Conservation (phyloP, 2,888 invertebrate species). For the Arge pagana region DNA sequence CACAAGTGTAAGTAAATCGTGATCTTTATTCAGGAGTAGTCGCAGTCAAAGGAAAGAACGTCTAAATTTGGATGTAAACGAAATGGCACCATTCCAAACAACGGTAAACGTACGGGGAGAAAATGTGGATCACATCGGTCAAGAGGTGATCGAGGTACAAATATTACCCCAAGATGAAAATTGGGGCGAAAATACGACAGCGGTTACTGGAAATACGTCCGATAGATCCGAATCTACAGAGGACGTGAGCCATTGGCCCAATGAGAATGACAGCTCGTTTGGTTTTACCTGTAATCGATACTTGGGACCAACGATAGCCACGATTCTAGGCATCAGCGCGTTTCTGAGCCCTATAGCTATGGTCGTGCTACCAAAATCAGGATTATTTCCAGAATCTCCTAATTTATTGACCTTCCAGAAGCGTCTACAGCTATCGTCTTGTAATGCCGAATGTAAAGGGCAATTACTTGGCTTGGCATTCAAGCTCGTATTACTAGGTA, state of each 20-base stretch:
- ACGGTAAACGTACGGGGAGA: conserved; percentile 71
- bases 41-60: conserved; percentile 69
- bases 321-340: conserved; percentile 78
- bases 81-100: conserved; percentile 87
- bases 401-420: conserved; percentile 72
- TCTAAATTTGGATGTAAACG: conserved; percentile 60
- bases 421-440: conserved; percentile 74
- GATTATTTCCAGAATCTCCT: conserved; percentile 75
- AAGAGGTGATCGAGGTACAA: conserved; percentile 94
- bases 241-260: conserved; percentile 82
- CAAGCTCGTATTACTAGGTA: conserved; percentile 84
- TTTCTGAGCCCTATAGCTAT: conserved; percentile 93
- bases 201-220: conserved; percentile 94
- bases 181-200: conserved; percentile 99
- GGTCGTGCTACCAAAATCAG: conserved; percentile 91
- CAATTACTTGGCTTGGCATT: conserved; percentile 88
- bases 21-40: conserved; percentile 63
- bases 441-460: conserved; percentile 93
- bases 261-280: conserved; percentile 73
- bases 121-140: conserved; percentile 80
- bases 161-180: conserved; percentile 96
- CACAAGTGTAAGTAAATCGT: too few species aligned
- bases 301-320: conserved; percentile 78
- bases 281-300: conserved; percentile 81
- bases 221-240: conserved; percentile 94